Base-by-base conservation (phyloP, 2,797 vertebrate genomes). In the Neostethus bicornis region DNA sequence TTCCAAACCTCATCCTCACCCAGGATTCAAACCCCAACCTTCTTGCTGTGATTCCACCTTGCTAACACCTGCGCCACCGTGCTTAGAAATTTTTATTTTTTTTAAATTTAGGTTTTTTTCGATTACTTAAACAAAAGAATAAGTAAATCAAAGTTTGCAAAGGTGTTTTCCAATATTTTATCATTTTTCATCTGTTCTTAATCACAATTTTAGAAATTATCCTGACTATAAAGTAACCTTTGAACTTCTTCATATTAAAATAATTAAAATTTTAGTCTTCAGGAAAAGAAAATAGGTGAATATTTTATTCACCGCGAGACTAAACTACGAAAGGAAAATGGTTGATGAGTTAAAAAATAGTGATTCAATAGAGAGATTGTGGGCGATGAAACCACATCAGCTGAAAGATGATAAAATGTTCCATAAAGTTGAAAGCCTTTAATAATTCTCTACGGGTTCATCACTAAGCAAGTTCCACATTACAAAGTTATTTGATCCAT, bases 361-460 rank as follows among this genome's bases (percentile, higher is more conserved):
- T 42, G 28, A 39, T 57, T 52, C 31, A 55, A 48, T 25, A 24
- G 26, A 48, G 49, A 42, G 6, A 29, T 26, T 14, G 20, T 13
- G 20, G 49, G 50, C 23, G 41, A 45, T 45, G 48, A 56, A 53
- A 46, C 16, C 24, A 59, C 66, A 70, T 31, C 20, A 51, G 42
- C 16, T 31, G 16, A 60, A 51, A 45, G 44, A 41, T 2, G 7
- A 10, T 23, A 12, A 34, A 54, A 45, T 8, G 28, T 42, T 59
- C 14, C 16, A 29, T 11, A 31, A 10, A 48, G 38, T 35, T 51
- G 20, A 44, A 31, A 14, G n/a, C 28, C 7, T 14, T 38, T 13
- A 44, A 45, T 48, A 41, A n/a, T 29, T 38, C 10, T 55, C 14
- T 38, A 5, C 7, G 12, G 12, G 20, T 12, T 53, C 19, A 16